These are phyloP conservation scores for Cranoglanis bouderius DNA, from an alignment of 2,113 vertebrate genomes.

Conservation along the genomic window DNA sequence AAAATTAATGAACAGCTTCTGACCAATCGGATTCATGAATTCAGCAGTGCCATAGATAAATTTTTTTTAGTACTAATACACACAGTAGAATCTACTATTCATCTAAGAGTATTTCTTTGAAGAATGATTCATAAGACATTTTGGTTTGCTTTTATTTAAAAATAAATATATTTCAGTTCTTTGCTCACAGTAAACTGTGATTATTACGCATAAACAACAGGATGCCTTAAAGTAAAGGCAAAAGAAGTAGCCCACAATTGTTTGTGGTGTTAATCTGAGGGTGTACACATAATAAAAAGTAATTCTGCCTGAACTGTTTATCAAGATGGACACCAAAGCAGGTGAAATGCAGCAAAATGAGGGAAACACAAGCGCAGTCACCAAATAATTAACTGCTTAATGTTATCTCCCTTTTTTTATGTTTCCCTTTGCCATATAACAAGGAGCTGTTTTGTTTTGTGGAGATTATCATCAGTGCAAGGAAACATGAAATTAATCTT, in stretches of 20 bases:
- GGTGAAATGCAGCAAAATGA: neutral
- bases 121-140: neutral
- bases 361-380: neutral
- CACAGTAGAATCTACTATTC: neutral
- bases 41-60: neutral
- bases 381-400: conserved; percentile 4
- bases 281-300: neutral
- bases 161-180: neutral
- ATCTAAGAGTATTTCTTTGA: neutral
- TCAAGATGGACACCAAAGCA: neutral
- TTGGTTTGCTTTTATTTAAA: neutral
- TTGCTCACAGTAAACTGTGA: neutral
- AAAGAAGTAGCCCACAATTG: neutral
- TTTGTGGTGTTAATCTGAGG: neutral
- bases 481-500: conserved; percentile 37
- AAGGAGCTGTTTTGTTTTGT: conserved; percentile 17
- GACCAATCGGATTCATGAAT: neutral
- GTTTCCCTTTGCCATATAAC: conserved; percentile 18
- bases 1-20: neutral
- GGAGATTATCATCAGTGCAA: conserved; percentile 28
- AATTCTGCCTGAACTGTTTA: neutral
- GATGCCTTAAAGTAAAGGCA: neutral
- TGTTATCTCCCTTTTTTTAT: neutral
- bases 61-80: neutral
- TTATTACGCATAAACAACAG: neutral